These are phyloP conservation scores for Physocephala rufipes DNA, from an alignment of 2,888 invertebrate genomes.

Conservation along the genomic window DNA sequence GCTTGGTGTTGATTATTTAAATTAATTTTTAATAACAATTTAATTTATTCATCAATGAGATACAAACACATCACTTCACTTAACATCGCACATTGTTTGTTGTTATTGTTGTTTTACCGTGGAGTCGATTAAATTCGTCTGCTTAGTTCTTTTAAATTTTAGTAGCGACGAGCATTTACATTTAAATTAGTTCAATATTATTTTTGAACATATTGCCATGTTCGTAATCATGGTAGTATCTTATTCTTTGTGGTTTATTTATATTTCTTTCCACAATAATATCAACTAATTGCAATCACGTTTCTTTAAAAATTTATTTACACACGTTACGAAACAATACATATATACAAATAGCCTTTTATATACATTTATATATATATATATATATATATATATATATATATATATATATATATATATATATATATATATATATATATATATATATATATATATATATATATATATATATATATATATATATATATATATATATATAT, in stretches of 20 bases:
- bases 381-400: no score
- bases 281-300: conserved; percentile 34
- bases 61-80: conserved; percentile 11
- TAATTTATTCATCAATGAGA: conserved; percentile 37
- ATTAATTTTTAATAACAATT: conserved; percentile 35
- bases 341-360: conserved; percentile 26
- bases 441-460: no score
- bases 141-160: not conserved
- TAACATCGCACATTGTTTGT: conserved; percentile 31
- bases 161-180: conserved; percentile 11
- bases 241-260: not conserved
- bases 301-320: conserved; percentile 12
- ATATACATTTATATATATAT: conserved; percentile 15
- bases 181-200: no score
- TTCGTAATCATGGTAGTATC: conserved; percentile 9
- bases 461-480: no score
- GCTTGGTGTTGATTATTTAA: conserved; percentile 7
- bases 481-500: no score
- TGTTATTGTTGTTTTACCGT: conserved; percentile 13
- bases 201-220: no score
- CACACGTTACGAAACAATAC: conserved; percentile 37
- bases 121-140: not conserved
- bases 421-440: no score
- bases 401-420: no score
- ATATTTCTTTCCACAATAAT: conserved; percentile 3